Evolutionary conservation across 2,113 vertebrate species (phyloP), one percentile per base, ranked within the genome.

Genomic region (Thamnophis sirtalis): DNA sequence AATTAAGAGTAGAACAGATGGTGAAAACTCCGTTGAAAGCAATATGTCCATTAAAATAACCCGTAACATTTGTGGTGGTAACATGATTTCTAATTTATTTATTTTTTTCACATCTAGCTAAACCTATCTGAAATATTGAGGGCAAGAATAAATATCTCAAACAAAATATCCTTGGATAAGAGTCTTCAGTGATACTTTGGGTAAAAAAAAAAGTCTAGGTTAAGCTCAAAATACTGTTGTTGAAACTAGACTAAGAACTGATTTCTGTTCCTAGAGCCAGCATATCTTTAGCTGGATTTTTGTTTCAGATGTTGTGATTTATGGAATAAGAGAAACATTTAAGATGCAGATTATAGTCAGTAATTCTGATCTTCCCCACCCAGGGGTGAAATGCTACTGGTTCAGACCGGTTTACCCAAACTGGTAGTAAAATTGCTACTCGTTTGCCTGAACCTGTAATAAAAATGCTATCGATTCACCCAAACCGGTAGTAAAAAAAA

Each of bases 1-100:
- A 98, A 98, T 97, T 94, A 97, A 96, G 96, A 95, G 92, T 93
- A 94, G 97, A 98, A 97, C 98, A 98, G 97, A 98, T 98, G 97
- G 97, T 58, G 94, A 97, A 97, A 95, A 96, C 93, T 97, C 96
- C 91, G 93, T 97, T 97, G 97, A 97, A 97, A 97, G 97, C 96
- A 97, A 95, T 97, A 97, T 95, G 97, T 97, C 97, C 97, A 97
- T 97, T 97, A 97, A 97, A 97, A 96, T 95, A 97, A 96, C 97
- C 97, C 96, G 91, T 95, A 94, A 96, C 96, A 94, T 95, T 96
- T 96, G 94, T 96, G 94, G 95, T 95, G 96, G 94, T 95, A 95
- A 93, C 95, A 96, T 96, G 94, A 96, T 89, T 92, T 85, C 73
- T 58, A 84, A 56, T 48, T 33, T 49, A 3, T 60, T 60, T 26